phyloP scores from a whole-genome alignment of 2,888 invertebrate genomes.

The Apodemia duryi region DNA sequence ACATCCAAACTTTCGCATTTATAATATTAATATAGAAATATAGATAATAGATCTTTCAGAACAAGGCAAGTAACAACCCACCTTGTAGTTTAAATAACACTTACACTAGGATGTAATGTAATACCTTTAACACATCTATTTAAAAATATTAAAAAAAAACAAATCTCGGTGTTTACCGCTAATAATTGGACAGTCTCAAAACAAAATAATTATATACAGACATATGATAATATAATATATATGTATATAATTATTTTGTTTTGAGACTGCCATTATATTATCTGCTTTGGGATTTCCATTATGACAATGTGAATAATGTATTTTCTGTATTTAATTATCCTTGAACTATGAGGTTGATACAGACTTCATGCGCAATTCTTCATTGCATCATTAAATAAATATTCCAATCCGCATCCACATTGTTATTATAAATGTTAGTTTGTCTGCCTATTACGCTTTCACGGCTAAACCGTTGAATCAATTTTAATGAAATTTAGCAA shows the following conservation, averaged over 20 bases:
- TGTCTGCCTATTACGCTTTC: too few species aligned
- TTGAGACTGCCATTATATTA: neutral
- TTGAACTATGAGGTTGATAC: neutral
- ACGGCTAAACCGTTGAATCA: too few species aligned
- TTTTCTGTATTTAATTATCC: slow-evolving; percentile 5
- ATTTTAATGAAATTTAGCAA: too few species aligned
- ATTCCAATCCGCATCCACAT: too few species aligned
- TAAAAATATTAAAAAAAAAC: neutral
- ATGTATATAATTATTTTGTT: slow-evolving; percentile 1
- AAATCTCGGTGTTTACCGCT: neutral
- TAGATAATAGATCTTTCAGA: too few species aligned
- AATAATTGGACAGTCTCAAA: neutral
- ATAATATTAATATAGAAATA: too few species aligned
- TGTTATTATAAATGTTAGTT: too few species aligned
- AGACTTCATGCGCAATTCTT: neutral
- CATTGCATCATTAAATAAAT: neutral
- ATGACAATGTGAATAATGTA: neutral
- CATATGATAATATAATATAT: neutral
- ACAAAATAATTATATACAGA: neutral
- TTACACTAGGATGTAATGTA: too few species aligned
- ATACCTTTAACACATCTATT: neutral
- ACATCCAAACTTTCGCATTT: too few species aligned
- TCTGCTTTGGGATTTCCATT: slow-evolving; percentile 11
- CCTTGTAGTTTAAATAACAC: too few species aligned
- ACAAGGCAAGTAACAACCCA: too few species aligned